Evolutionary conservation across 1,140 invertebrate genomes (phyloP), one percentile per base, ranked within the genome.

Genomic region (Hermetia illucens): DNA sequence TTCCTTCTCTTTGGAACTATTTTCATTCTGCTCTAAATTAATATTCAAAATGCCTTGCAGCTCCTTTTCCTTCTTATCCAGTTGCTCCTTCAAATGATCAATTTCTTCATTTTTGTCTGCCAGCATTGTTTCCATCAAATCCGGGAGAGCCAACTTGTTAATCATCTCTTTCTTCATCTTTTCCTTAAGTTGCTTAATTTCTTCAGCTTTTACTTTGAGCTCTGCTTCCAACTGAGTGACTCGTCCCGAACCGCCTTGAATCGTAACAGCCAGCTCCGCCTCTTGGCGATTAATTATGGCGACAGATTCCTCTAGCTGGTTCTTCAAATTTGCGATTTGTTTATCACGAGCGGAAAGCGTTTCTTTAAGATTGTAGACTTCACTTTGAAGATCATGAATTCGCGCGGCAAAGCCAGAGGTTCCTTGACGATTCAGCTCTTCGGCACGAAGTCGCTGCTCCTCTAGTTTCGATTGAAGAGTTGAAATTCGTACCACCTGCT

Each of bases 401-500:
- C 73, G 71, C n/a, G 74, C 61, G 46, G 74, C 69, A 2, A 83
- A 61, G 21, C 74, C 70, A 1, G 70, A 70, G 24, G 75, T 77
- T 18, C 71, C 74, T 44, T 73, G 69, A 44, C 74, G 71, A 41
- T 79, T 73, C 8, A 74, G 68, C 40, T 78, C 74, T 37, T 80
- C 78, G 1, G 77, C 77, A 30, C 73, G 74, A 44, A 76, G 71
- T 5, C 81, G 67, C 46, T 83, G 79, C 45, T 81, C 77, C 53
- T 87, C 82, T 21, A 89, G 62, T 13, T 82, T 70, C 38, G 79
- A 77, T 42, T 82, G 75, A 44, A 89, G 67, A 2, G 76, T 71
- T 29, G 83, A 82, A 38, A 88, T 79, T 50, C 80, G 72, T 38
- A 82, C 71, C 38, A 85, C 67, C 53, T 86, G 80, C 50, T 87